Percentiles rank a stretch among this genome's conserved stretches.
phyloP scores from a whole-genome alignment of 2,113 vertebrate species.

The Solenodon paradoxus region DNA sequence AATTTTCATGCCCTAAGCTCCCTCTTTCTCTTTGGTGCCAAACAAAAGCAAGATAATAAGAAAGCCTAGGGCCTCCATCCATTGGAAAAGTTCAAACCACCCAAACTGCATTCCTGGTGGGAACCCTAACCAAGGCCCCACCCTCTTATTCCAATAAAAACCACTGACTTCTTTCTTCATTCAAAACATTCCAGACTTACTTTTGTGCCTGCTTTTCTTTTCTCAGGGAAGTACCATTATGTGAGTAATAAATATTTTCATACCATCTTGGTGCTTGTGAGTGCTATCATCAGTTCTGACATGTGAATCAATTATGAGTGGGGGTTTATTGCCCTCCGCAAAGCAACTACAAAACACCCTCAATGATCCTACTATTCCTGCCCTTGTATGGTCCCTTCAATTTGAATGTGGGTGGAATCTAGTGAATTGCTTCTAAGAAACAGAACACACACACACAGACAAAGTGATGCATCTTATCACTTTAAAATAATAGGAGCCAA shows the following conservation, averaged over 20 bases:
- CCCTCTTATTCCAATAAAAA: neutral
- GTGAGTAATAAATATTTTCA: neutral
- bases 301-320: neutral
- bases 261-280: neutral
- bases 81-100: neutral
- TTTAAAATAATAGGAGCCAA: neutral
- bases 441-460: neutral
- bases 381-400: neutral
- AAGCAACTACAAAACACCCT: neutral
- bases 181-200: neutral
- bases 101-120: neutral
- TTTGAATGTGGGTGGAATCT: neutral
- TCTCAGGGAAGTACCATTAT: constrained; percentile 15
- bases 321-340: neutral
- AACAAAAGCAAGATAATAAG: neutral
- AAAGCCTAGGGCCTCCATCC: neutral
- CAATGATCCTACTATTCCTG: neutral
- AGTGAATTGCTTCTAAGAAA: neutral
- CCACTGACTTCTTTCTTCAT: neutral
- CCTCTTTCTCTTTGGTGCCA: neutral
- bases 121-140: neutral
- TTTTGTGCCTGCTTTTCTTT: neutral
- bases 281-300: neutral
- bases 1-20: neutral
- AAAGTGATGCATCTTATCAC: neutral